A percentile compares a stretch with the other conserved stretches of the same genome.
These are phyloP conservation scores for Zaprionus ornatus DNA, from an alignment of 1,140 invertebrate genomes.

Conservation along the genomic window DNA sequence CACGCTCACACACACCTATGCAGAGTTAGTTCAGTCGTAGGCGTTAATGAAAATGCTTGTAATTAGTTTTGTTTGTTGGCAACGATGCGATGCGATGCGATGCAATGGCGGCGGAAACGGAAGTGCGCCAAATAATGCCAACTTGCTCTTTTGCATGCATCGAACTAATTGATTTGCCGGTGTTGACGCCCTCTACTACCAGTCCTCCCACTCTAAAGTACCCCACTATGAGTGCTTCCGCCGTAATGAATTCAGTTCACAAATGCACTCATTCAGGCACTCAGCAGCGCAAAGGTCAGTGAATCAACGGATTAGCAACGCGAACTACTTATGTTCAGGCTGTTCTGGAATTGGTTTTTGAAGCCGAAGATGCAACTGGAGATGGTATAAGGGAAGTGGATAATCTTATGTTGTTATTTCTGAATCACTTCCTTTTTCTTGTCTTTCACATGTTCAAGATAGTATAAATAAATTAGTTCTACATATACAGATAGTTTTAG, in stretches of 20 bases:
- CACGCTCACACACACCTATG: slow-evolving; percentile 9
- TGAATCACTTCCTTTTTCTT: neutral
- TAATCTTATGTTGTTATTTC: too few species aligned
- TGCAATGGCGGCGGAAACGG: slow-evolving; percentile 44
- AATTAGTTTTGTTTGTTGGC: slow-evolving; percentile 81
- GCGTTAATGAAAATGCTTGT: slow-evolving; percentile 81
- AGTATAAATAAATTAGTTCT: too few species aligned
- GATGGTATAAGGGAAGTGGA: neutral
- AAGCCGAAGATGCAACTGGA: neutral
- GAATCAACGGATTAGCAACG: slow-evolving; percentile 3
- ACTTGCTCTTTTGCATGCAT: slow-evolving; percentile 68
- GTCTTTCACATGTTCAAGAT: neutral
- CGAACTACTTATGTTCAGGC: neutral
- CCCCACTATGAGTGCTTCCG: slow-evolving; percentile 20
- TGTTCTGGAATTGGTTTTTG: neutral
- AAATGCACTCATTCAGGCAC: slow-evolving; percentile 10
- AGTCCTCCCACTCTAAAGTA: neutral
- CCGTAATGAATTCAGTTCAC: slow-evolving; percentile 35
- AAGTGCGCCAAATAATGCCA: slow-evolving; percentile 71
- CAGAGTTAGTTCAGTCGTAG: slow-evolving; percentile 56
- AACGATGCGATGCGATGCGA: slow-evolving; percentile 30
- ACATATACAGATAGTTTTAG: too few species aligned
- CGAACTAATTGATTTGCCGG: slow-evolving; percentile 76
- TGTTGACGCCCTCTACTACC: neutral
- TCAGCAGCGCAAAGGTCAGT: neutral